Conservation (phyloP, 2,113 vertebrate genomes). For the Antennarius striatus region DNA sequence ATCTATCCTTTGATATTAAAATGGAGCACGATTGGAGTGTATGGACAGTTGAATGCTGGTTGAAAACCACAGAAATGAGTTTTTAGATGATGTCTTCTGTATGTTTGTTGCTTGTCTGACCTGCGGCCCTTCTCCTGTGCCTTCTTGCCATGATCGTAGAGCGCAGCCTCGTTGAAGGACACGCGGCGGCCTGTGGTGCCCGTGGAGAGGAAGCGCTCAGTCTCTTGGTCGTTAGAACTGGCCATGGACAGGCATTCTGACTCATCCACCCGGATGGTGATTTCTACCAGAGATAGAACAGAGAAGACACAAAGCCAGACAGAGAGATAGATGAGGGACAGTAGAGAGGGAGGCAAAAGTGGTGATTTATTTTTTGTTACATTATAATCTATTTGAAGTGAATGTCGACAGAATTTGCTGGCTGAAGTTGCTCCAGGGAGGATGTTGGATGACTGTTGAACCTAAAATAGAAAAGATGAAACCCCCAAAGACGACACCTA, state of each 20-base stretch:
- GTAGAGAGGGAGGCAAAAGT: background rate
- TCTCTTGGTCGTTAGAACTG: constrained; percentile 87
- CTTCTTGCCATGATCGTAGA: constrained; percentile 92
- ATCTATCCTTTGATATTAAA: constrained; percentile 24
- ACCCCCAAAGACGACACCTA: too few species aligned
- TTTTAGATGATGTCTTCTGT: background rate
- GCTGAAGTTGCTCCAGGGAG: background rate
- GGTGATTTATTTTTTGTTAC: background rate
- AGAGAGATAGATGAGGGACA: background rate
- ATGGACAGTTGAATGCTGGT: background rate
- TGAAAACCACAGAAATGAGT: background rate
- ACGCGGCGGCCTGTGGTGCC: constrained; percentile 88
- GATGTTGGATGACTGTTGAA: too few species aligned
- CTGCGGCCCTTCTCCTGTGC: constrained; percentile 93
- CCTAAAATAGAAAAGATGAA: too few species aligned
- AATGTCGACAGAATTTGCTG: background rate
- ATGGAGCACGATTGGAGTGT: background rate
- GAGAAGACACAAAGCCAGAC: constrained; percentile 5
- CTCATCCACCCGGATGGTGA: constrained; percentile 89
- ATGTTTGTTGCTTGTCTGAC: constrained; percentile 69
- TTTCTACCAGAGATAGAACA: constrained; percentile 76
- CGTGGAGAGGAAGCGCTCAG: constrained; percentile 91
- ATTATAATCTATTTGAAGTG: background rate
- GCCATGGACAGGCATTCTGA: constrained; percentile 86
- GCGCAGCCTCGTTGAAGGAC: constrained; percentile 96